A percentile compares a stretch with the other conserved stretches of the same genome.
Evolutionary conservation across 2,113 vertebrate genomes (phyloP).

Genomic region (Plecotus auritus): DNA sequence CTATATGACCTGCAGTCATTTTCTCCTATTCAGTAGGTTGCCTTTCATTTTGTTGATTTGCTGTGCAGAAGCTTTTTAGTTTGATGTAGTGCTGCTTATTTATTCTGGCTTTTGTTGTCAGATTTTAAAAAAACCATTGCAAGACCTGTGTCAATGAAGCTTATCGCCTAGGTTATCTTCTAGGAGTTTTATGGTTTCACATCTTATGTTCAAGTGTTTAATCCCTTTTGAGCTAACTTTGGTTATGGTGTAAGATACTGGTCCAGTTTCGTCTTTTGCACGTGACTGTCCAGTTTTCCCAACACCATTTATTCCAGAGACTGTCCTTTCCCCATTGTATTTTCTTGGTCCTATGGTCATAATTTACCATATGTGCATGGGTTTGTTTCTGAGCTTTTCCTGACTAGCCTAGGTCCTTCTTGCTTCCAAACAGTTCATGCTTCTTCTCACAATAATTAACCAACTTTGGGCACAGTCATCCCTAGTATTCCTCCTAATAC

Average conservation of each 20-base stretch:
- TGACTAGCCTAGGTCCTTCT: background rate
- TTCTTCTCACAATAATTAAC: background rate
- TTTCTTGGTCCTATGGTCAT: background rate
- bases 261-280: background rate
- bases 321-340: background rate
- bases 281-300: background rate
- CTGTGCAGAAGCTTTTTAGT: background rate
- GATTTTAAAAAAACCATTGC: background rate
- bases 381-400: background rate
- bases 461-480: background rate
- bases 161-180: background rate
- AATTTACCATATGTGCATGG: background rate
- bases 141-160: background rate
- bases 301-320: background rate
- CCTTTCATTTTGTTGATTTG: background rate
- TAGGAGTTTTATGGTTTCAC: background rate
- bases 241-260: background rate
- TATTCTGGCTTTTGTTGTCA: background rate
- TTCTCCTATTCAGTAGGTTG: background rate
- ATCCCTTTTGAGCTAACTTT: background rate
- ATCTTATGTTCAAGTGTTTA: background rate
- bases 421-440: background rate
- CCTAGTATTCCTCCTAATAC: background rate
- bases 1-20: background rate
- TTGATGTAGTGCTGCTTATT: background rate